phyloP scores from a whole-genome alignment of 2,113 vertebrate genomes.

The Dipodomys merriami region DNA sequence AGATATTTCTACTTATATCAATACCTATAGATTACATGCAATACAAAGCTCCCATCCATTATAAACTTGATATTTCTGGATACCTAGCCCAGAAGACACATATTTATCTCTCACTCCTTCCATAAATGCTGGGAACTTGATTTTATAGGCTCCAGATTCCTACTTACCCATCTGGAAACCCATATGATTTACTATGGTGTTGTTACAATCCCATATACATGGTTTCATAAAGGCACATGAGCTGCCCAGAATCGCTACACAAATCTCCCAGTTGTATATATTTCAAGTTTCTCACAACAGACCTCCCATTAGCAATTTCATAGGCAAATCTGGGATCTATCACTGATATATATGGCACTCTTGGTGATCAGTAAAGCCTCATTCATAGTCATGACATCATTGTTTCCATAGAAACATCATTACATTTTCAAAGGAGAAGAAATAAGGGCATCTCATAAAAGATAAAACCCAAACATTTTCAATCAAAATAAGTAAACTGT shows the following conservation, averaged over 20 bases:
- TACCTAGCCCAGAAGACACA: neutral
- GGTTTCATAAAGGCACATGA: conserved; percentile 44
- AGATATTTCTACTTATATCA: neutral
- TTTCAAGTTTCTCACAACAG: conserved; percentile 45
- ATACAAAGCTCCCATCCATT: neutral
- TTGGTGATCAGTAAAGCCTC: conserved; percentile 49
- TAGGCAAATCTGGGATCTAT: conserved; percentile 35
- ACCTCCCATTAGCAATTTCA: conserved; percentile 30
- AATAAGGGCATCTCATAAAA: conserved; percentile 27
- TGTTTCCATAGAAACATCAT: conserved; percentile 68
- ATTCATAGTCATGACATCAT: conserved; percentile 50
- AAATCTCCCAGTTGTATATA: neutral
- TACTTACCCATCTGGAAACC: neutral
- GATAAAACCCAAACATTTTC: conserved; percentile 19
- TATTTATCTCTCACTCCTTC: neutral
- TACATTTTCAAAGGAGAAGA: conserved; percentile 49
- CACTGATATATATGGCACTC: conserved; percentile 41
- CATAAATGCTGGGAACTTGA: neutral
- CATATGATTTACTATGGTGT: neutral
- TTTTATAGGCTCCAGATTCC: neutral
- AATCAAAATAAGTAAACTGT: conserved; percentile 3
- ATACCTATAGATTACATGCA: neutral
- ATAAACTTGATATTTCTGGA: neutral
- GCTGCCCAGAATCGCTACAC: neutral
- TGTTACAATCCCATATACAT: conserved; percentile 35